phyloP scores from a whole-genome alignment of 1,140 invertebrate species.

The Arctopsyche grandis region DNA sequence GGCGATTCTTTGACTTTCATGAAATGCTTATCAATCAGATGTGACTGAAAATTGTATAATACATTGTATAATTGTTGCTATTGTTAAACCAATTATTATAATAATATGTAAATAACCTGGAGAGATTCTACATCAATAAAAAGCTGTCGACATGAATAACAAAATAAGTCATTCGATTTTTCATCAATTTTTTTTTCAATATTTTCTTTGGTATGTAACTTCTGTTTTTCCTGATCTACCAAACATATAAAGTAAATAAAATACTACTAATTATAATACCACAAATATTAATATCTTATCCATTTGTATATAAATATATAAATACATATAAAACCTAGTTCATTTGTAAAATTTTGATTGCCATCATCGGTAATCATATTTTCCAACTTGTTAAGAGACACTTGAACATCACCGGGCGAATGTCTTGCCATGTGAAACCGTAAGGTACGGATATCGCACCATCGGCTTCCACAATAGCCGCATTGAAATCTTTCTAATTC shows the following conservation, averaged over 20 bases:
- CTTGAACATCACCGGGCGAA: not conserved
- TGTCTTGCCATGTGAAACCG: conserved; percentile 36
- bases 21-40: conserved; percentile 22
- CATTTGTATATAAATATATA: not conserved
- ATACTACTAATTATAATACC: too few relatives aligned
- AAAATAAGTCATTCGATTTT: not conserved
- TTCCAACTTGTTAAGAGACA: not conserved
- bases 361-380: not conserved
- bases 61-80: conserved; percentile 2
- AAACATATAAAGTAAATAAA: too few relatives aligned
- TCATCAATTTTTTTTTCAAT: too few relatives aligned
- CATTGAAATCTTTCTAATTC: conserved; percentile 41
- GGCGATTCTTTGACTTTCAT: conserved; percentile 13
- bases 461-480: conserved; percentile 43
- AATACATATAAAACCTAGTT: not conserved
- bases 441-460: conserved; percentile 17
- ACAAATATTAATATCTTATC: too few relatives aligned
- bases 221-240: not conserved
- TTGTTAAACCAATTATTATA: not conserved
- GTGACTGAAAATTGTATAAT: conserved; percentile 25
- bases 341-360: not conserved
- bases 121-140: conserved; percentile 29
- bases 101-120: conserved; percentile 28
- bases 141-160: conserved; percentile 24
- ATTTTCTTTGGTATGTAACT: not conserved